Evolutionary conservation across 2,113 vertebrate genomes (phyloP).

Genomic region (Dendropsophus ebraccatus): DNA sequence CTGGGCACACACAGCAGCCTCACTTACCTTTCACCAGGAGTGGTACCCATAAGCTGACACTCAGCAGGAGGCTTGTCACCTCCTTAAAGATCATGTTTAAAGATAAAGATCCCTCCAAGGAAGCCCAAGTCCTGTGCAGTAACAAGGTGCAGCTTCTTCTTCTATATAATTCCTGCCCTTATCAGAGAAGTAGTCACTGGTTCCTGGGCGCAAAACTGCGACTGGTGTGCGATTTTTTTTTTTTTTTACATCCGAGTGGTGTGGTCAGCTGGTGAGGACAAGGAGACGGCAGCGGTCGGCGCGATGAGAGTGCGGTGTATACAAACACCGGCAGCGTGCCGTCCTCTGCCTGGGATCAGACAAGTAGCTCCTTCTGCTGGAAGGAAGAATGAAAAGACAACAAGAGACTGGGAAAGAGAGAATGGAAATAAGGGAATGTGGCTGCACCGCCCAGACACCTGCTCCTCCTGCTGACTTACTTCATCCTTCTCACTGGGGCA

Average conservation of each 20-base stretch:
- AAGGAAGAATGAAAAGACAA: conserved; percentile 45
- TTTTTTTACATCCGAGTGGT: conserved; percentile 8
- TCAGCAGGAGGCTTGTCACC: conserved; percentile 36
- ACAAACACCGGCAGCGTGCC: conserved; percentile 34
- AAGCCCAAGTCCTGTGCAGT: conserved; percentile 8
- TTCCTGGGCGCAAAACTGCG: background rate
- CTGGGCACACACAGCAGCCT: background rate
- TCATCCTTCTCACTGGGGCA: conserved; percentile 53
- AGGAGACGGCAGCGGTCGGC: background rate
- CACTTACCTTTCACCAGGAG: conserved; percentile 53
- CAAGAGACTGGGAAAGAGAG: conserved; percentile 31
- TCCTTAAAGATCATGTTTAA: conserved; percentile 47
- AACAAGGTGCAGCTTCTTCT: conserved; percentile 5
- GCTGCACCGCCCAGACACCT: conserved; percentile 53
- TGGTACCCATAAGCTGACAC: conserved; percentile 44
- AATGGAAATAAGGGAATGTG: conserved; percentile 37
- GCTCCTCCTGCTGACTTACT: conserved; percentile 55
- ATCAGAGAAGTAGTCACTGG: conserved; percentile 13
- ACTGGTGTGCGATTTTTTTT: background rate
- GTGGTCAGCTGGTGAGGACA: background rate
- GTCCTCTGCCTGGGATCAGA: conserved; percentile 6
- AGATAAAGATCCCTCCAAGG: background rate
- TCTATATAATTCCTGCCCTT: background rate
- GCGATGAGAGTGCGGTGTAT: conserved; percentile 38
- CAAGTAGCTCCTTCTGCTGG: conserved; percentile 53